Conservation (phyloP, 2,113 vertebrate genomes). For the Rhadina sibilatrix region DNA sequence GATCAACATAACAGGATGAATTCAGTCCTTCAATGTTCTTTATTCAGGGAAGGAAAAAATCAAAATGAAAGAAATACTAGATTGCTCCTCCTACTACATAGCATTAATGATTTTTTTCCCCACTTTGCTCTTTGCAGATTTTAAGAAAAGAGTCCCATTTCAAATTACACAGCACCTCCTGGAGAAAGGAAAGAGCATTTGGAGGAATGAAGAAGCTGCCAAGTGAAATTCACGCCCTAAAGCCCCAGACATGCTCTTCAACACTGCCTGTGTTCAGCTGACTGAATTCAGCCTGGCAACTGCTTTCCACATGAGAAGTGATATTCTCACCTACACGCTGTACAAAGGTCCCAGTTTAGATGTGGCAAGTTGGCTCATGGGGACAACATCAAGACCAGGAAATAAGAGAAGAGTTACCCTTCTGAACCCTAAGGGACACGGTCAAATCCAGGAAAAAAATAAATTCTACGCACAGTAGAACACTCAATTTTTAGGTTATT, state of each 20-base stretch:
- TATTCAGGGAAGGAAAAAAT: not conserved
- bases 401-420: not conserved
- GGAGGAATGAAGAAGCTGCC: not conserved
- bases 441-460: not conserved
- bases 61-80: not conserved
- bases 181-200: not conserved
- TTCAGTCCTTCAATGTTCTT: constrained; percentile 26
- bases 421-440: not conserved
- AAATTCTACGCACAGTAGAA: not conserved
- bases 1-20: constrained; percentile 36
- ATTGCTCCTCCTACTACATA: not conserved
- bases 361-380: not conserved
- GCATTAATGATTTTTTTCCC: not conserved
- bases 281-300: not conserved
- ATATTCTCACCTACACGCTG: not conserved
- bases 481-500: not conserved
- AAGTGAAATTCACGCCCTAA: not conserved
- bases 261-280: not conserved
- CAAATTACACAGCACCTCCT: constrained; percentile 29
- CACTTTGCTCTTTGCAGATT: not conserved
- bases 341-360: not conserved
- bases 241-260: not conserved
- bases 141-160: not conserved
- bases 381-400: not conserved
- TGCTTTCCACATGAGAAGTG: not conserved